A percentile compares a stretch with the other conserved stretches of the same genome.
These are phyloP conservation scores for Xanthorhoe designata DNA, from an alignment of 2,888 invertebrate genomes.

Conservation along the genomic window DNA sequence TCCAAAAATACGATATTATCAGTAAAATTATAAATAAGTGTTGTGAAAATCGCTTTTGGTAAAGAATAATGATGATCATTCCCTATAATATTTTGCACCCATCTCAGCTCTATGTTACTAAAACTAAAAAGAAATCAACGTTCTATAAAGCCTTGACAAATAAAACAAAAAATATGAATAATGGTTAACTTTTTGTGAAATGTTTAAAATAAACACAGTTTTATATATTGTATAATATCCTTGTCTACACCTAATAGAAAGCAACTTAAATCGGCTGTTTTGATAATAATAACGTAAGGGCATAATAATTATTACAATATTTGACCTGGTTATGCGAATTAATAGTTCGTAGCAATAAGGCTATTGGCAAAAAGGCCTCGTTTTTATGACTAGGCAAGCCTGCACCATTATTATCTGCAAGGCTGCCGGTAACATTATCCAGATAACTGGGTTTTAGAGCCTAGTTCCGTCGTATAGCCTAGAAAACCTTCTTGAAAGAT, in stretches of 20 bases:
- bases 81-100: too few relatives aligned
- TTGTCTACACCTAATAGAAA: neutral
- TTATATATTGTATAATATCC: neutral
- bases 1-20: too few relatives aligned
- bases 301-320: conserved; percentile 9
- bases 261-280: neutral
- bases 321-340: conserved; percentile 2
- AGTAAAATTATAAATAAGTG: too few relatives aligned
- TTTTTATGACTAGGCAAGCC: conserved; percentile 13
- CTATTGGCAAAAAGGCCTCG: conserved; percentile 13
- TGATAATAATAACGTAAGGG: conserved; percentile 1
- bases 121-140: too few relatives aligned
- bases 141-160: too few relatives aligned
- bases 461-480: conserved; percentile 5
- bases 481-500: neutral
- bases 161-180: too few relatives aligned
- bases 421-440: conserved; percentile 23
- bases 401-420: conserved; percentile 20
- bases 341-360: neutral
- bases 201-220: neutral
- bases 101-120: too few relatives aligned
- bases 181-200: too few relatives aligned
- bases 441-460: conserved; percentile 9
- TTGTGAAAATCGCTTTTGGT: too few relatives aligned
- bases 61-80: too few relatives aligned